Base-by-base conservation (phyloP, 1,140 invertebrate species). In the Artemia franciscana region DNA sequence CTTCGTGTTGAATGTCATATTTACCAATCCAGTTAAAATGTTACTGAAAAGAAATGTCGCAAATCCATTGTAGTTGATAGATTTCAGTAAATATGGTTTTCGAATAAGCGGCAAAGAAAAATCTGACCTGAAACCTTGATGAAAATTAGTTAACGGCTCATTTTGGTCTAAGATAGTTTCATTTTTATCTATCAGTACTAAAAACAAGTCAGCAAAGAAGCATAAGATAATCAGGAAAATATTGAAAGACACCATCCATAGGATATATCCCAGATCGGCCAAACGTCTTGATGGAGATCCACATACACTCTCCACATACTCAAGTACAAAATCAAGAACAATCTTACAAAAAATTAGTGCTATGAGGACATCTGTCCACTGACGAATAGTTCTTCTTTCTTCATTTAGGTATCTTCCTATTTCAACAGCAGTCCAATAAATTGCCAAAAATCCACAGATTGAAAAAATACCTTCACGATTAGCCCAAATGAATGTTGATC, bases 391-490 rank as follows among this genome's bases (percentile, higher is more conserved):
- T 60, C 61, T 60, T 51, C 69, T 65, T 60, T 65, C 56, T 26
- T 30, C 68, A 62, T 74, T 72, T 58, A 86, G 67, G n/a, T 79
- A 67, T 66, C 77, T 73, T 56, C 85, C 85, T 64, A 87, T 69
- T 66, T 80, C 77, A 27, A 85, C 78, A 57, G 82, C 81, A 67
- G 82, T 75, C 60, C 92, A 76, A 71, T 91, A 94, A 1, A 96
- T 71, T 3, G 82, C 79, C 12, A 91, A 71, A 72, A 91, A 95
- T 2, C 92, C 92, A 2, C 84, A 73, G 26, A 82, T 75, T 0
- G 91, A 92, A 27, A 82, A 78, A 39, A 96, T 75, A 0, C 92
- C 92, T 77, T 96, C 92, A 66, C 88, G 79, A 73, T 97, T 97
- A 0, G 89, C 84, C 63, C 80, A 75, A 0, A 94, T 56, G 59